Percentiles rank a stretch among this genome's conserved stretches.
phyloP scores from a whole-genome alignment of 2,888 invertebrate species.

The Luperina nickerlii region DNA sequence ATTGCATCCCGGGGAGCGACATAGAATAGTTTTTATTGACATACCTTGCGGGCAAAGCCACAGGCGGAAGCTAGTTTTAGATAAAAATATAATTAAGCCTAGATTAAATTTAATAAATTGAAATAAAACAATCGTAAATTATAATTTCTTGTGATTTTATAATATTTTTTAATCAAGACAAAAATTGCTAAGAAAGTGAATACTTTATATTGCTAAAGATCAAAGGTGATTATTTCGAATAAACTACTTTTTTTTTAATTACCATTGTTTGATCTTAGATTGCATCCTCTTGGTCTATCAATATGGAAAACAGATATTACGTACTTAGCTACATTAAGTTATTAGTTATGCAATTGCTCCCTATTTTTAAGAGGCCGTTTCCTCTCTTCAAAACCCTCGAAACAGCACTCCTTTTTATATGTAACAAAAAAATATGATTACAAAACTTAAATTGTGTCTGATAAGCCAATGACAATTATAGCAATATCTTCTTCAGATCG shows the following conservation, averaged over 20 bases:
- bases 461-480: neutral
- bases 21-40: too few species aligned
- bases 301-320: too few species aligned
- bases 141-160: neutral
- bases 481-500: neutral
- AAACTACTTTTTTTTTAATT: neutral
- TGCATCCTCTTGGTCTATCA: neutral
- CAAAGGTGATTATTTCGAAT: neutral
- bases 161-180: neutral
- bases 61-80: neutral
- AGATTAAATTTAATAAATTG: conserved; percentile 25
- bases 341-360: too few species aligned
- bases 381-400: neutral
- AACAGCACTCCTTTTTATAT: neutral
- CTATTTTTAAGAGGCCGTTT: too few species aligned
- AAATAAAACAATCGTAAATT: conserved; percentile 7
- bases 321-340: neutral
- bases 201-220: neutral
- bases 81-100: conserved; percentile 26
- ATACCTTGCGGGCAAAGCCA: too few species aligned
- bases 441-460: neutral
- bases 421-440: neutral
- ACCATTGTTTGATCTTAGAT: neutral
- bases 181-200: neutral
- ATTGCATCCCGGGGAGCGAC: too few species aligned